A percentile compares a stretch with the other conserved stretches of the same genome.
phyloP scores from a whole-genome alignment of 37 sponge, comb jelly and placozoan species.

The Ianthella basta region DNA sequence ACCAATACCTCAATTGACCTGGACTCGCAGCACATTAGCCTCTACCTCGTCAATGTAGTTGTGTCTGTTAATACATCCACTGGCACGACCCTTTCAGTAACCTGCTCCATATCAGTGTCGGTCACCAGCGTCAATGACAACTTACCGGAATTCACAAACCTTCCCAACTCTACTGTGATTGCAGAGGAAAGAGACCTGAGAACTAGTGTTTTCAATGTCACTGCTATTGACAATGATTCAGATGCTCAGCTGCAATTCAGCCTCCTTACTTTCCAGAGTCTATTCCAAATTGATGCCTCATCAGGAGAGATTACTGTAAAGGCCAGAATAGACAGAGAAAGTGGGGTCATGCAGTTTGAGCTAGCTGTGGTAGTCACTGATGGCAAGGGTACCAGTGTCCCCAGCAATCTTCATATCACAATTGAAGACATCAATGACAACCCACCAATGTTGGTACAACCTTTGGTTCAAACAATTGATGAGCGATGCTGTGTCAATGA shows the following conservation, averaged over 20 bases:
- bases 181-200: not conserved
- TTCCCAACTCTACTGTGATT: slow-evolving; percentile 31
- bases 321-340: slow-evolving; percentile 39
- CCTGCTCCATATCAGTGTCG: not conserved
- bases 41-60: not conserved
- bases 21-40: not conserved
- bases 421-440: slow-evolving; percentile 65
- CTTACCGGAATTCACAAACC: slow-evolving; percentile 27
- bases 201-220: slow-evolving; percentile 18
- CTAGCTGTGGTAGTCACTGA: slow-evolving; percentile 37
- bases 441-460: slow-evolving; percentile 35
- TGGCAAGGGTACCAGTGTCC: not conserved
- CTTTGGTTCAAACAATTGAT: not conserved
- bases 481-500: slow-evolving; percentile 32
- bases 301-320: slow-evolving; percentile 21
- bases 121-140: not conserved
- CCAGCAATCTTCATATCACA: not conserved
- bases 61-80: not conserved
- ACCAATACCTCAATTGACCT: not conserved
- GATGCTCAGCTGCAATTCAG: slow-evolving; percentile 18
- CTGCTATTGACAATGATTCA: slow-evolving; percentile 35
- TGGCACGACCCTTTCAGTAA: not conserved
- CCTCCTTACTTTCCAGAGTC: not conserved
- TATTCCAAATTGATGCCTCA: slow-evolving; percentile 1
- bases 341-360: not conserved